Evolutionary conservation across 1,140 invertebrate species (phyloP).

Genomic region (Solenopsis invicta): DNA sequence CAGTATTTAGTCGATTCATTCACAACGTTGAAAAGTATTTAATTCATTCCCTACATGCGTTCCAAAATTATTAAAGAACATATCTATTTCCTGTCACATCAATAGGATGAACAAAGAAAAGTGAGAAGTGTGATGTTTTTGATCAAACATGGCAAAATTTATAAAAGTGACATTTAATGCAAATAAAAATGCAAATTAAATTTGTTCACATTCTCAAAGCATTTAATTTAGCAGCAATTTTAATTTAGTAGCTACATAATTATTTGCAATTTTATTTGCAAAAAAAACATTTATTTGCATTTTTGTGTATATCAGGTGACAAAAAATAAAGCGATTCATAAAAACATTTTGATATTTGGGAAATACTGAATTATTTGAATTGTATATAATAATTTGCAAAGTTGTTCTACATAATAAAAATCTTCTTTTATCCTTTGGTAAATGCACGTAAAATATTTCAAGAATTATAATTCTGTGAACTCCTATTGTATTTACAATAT

Average conservation of each 20-base stretch:
- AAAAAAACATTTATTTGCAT: conserved; percentile 1
- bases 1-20: background rate
- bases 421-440: background rate
- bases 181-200: background rate
- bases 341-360: background rate
- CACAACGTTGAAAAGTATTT: background rate
- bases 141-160: background rate
- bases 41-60: background rate
- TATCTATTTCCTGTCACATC: background rate
- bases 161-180: background rate
- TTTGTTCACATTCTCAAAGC: background rate
- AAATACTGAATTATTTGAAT: background rate
- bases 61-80: background rate
- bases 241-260: background rate
- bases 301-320: background rate
- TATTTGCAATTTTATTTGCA: too few relatives aligned
- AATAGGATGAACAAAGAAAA: background rate
- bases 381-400: background rate
- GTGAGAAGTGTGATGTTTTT: background rate
- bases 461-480: background rate
- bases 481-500: background rate
- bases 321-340: background rate
- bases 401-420: too few relatives aligned
- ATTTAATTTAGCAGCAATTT: too few relatives aligned
- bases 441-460: background rate